A percentile compares a stretch with the other conserved stretches of the same genome.
Conservation (phyloP, 2,113 vertebrate genomes). For the Mirza zaza region DNA sequence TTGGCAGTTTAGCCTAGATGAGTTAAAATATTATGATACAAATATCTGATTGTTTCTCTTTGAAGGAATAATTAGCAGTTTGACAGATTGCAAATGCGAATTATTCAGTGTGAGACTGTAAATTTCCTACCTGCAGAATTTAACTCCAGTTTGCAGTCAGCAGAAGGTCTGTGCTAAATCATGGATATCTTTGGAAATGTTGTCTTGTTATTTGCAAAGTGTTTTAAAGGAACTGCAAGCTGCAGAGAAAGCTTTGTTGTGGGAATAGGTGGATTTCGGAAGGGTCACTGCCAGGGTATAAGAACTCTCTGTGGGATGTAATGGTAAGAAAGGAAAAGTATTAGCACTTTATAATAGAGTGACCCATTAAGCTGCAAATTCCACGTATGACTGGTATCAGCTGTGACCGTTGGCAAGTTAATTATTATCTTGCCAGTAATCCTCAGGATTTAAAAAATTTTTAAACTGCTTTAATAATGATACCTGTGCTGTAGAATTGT, state of each 20-base stretch:
- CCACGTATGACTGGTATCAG: too few relatives aligned
- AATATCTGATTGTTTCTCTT: slow-evolving; percentile 63
- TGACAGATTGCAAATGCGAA: slow-evolving; percentile 31
- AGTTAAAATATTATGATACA: slow-evolving; percentile 61
- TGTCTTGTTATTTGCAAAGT: neutral
- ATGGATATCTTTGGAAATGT: neutral
- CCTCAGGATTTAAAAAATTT: neutral
- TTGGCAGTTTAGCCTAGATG: slow-evolving; percentile 27
- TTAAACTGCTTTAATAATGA: neutral
- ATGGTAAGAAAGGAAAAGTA: neutral
- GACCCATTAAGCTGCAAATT: neutral
- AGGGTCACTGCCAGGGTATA: neutral
- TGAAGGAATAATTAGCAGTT: slow-evolving; percentile 63
- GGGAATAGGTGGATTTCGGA: neutral
- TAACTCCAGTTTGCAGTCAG: neutral
- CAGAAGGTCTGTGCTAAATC: neutral
- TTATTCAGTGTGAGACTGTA: slow-evolving; percentile 33
- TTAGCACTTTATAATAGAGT: neutral
- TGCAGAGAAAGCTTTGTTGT: neutral
- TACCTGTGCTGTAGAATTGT: neutral
- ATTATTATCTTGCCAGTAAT: neutral
- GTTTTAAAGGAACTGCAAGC: neutral
- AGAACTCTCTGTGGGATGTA: neutral
- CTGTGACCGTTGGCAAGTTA: neutral
- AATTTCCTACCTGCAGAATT: slow-evolving; percentile 12